Evolutionary conservation across 2,113 vertebrate species (phyloP), one percentile per base, ranked within the genome.

Genomic region (Protobothrops mucrosquamatus): DNA sequence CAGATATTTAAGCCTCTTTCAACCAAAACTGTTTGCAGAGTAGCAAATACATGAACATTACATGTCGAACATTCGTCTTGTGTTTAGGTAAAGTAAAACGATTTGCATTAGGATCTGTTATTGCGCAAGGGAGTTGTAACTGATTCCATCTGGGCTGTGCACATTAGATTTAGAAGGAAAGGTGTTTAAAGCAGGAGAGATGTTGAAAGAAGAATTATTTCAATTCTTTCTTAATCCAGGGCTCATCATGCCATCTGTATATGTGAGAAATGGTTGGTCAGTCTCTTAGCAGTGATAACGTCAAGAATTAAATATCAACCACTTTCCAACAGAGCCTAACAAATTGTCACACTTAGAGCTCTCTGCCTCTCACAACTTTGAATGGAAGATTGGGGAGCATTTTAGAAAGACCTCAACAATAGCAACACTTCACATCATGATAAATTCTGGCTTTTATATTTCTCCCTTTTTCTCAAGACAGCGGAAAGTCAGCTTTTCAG

Each of bases 381-480:
- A 29, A 29, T 7, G 4, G 43, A 87, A 43, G 43, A 46, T 51
- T 89, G 52, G 54, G 51, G 54, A 22, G 2, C n/a, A 1, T 34
- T 46, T 93, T 46, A 43, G 34, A 51, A 92, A 20, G n/a, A 55
- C 1, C 34, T 24, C 29, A n/a, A 46, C 81, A 92, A 87, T 26
- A 46, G 69, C 46, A 61, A 52, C 34, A n/a, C 61, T 86, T 24
- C 89, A 34, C 24, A 6, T 56, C 86, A 89, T 20, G 85, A 26
- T 11, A n/a, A 85, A 81, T 69, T 91, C 48, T 29, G 85, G 20
- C 85, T 91, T 0, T 2, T 3, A 0, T 90, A 89, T 64, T 91
- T 93, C 90, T 91, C 86, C n/a, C 94, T 57, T 92, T 57, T 57
- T 34, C 85, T 34, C 43, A 90, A 92, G 55, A 55, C 55, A 74